A percentile compares a stretch with the other conserved stretches of the same genome.
phyloP scores from a whole-genome alignment of 2,888 invertebrate genomes.

The Dynastes tityus region DNA sequence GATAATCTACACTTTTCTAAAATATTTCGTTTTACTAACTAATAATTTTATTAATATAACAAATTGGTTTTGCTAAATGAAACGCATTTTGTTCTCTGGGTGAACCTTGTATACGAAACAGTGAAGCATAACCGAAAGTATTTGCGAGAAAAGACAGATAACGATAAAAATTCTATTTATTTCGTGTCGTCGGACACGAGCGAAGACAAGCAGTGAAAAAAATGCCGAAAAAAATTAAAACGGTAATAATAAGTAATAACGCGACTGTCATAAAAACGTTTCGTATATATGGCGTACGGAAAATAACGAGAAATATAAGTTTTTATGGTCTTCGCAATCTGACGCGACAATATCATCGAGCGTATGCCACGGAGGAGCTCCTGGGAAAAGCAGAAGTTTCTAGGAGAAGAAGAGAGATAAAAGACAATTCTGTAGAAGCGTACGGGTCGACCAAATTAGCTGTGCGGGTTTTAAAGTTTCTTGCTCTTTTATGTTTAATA shows the following conservation, averaged over 20 bases:
- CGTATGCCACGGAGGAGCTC: background rate
- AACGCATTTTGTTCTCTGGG: too few species aligned
- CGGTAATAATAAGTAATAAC: conserved; percentile 24
- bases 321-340: background rate
- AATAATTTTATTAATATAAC: too few species aligned
- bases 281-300: background rate
- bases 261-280: background rate
- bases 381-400: background rate
- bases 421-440: too few species aligned
- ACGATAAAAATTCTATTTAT: background rate
- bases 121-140: background rate
- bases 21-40: too few species aligned
- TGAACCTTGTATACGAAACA: background rate
- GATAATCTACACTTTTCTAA: too few species aligned
- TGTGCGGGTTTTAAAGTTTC: too few species aligned
- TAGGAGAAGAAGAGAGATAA: too few species aligned
- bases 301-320: conserved; percentile 25
- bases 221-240: conserved; percentile 13
- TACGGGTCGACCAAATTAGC: too few species aligned
- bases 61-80: too few species aligned
- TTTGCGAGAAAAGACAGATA: too few species aligned
- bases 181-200: background rate
- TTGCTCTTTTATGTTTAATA: too few species aligned
- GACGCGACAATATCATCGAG: background rate
- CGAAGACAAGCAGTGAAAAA: conserved; percentile 1